Conservation (phyloP, 2,113 vertebrate species). For the Calyptomena viridis region DNA sequence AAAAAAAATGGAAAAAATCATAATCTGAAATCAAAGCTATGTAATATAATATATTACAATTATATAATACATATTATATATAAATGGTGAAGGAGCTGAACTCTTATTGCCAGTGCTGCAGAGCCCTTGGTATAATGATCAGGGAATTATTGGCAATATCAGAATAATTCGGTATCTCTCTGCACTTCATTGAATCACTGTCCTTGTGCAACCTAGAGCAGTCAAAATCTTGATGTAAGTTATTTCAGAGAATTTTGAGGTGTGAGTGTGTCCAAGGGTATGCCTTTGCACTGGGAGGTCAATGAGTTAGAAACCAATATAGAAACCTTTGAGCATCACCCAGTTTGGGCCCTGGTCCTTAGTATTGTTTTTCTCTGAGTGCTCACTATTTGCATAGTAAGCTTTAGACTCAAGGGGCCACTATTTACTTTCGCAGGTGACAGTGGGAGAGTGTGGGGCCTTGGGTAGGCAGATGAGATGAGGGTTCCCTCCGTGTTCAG, state of each 20-base stretch:
- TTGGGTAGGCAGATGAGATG: fast-evolving
- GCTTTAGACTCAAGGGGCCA: background rate
- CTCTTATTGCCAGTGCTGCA: background rate
- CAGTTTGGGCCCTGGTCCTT: background rate
- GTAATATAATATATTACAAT: background rate
- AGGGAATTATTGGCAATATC: background rate
- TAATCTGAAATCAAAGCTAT: background rate
- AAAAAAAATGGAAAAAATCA: background rate
- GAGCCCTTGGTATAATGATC: background rate
- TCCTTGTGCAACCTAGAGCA: background rate
- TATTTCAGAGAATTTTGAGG: background rate
- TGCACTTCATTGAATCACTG: background rate
- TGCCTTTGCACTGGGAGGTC: background rate
- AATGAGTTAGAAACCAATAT: background rate
- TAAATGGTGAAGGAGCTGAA: background rate
- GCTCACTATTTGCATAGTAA: background rate
- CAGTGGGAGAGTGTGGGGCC: fast-evolving
- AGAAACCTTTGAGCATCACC: background rate
- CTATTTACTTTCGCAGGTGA: background rate
- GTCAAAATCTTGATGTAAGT: background rate
- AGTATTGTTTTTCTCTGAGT: background rate
- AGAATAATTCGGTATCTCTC: background rate
- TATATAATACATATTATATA: too few species aligned
- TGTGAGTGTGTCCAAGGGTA: background rate
- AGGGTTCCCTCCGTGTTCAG: fast-evolving